Conservation (phyloP, 2,888 invertebrate species). For the Drosophila kanekoi region DNA sequence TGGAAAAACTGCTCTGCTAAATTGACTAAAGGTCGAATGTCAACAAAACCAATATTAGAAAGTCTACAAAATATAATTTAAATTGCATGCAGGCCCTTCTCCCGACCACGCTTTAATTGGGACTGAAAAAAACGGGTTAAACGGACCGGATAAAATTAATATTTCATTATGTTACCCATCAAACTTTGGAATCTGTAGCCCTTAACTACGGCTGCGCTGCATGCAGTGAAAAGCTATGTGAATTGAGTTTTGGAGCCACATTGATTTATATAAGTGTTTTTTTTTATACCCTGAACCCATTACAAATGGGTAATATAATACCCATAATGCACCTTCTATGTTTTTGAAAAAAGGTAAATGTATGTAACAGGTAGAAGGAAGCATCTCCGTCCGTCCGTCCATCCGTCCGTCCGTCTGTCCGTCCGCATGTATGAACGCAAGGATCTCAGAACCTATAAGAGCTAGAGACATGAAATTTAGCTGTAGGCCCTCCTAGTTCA, state of each 20-base stretch:
- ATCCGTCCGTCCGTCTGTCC: no score
- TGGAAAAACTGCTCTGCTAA: neutral
- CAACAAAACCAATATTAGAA: slow-evolving; percentile 1
- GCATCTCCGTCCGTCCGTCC: no score
- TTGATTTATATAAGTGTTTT: neutral
- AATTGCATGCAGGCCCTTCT: neutral
- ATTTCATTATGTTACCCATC: neutral
- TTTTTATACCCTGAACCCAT: no score
- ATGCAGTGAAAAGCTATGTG: no score
- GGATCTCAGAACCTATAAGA: no score
- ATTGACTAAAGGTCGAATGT: slow-evolving; percentile 8
- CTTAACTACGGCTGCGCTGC: neutral
- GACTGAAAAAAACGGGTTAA: neutral
- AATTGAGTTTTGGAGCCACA: neutral
- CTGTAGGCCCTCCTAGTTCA: no score
- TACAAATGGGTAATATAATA: no score
- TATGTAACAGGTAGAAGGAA: no score
- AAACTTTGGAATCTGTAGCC: neutral
- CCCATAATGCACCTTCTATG: no score
- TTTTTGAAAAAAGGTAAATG: no score
- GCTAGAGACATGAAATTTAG: no score
- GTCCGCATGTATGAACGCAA: no score
- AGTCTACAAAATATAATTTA: neutral
- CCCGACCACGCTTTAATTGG: neutral
- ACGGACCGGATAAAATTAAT: neutral